Percentiles rank a stretch among this genome's conserved stretches.
Conservation (phyloP, 2,797 vertebrate species). For the Gastrophryne carolinensis region DNA sequence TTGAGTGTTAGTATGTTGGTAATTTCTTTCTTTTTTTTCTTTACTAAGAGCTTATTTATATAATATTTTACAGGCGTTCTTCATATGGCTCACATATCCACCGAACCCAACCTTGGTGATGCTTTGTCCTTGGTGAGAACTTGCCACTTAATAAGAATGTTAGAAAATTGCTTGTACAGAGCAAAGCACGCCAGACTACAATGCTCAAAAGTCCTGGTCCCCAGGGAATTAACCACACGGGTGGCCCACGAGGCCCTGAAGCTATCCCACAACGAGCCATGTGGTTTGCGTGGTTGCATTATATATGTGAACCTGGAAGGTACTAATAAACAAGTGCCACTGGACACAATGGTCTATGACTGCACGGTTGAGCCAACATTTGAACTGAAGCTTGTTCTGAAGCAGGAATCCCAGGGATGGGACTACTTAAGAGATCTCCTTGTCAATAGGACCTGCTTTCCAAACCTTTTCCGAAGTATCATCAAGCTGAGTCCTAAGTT, state of each 20-base stretch:
- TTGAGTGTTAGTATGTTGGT: not conserved
- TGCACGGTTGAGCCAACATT: conserved; percentile 82
- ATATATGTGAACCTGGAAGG: conserved; percentile 78
- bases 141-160: conserved; percentile 76
- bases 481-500: conserved; percentile 85
- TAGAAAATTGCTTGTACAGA: conserved; percentile 80
- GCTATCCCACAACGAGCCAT: conserved; percentile 79
- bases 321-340: conserved; percentile 76
- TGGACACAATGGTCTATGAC: conserved; percentile 80
- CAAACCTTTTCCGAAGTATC: conserved; percentile 67
- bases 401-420: conserved; percentile 81
- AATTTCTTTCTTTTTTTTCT: not conserved
- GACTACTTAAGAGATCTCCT: conserved; percentile 80
- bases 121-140: conserved; percentile 73
- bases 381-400: conserved; percentile 85
- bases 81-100: conserved; percentile 78
- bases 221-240: conserved; percentile 75
- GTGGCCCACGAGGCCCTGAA: conserved; percentile 79
- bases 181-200: conserved; percentile 81
- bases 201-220: conserved; percentile 82
- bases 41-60: no score
- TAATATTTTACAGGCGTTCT: conserved; percentile 69
- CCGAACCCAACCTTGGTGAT: conserved; percentile 69
- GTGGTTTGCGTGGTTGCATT: conserved; percentile 81
- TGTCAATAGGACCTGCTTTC: conserved; percentile 77